Evolutionary conservation across 2,888 invertebrate genomes (phyloP).

Genomic region (Neoscelio sp.): DNA sequence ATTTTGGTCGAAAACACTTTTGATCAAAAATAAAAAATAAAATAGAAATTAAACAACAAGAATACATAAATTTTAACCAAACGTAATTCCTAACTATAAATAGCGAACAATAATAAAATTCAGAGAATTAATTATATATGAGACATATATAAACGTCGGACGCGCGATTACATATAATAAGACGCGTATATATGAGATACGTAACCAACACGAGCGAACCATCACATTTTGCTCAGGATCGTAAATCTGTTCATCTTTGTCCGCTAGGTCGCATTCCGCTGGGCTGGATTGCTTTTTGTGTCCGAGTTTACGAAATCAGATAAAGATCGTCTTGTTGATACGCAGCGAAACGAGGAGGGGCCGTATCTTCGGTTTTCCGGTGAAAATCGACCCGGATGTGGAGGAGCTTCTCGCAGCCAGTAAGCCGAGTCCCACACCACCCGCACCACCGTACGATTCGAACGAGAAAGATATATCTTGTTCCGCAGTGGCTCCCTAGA

Average conservation of each 20-base stretch:
- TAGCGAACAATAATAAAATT: too few species aligned
- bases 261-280: too few species aligned
- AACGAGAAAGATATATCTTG: slow-evolving; percentile 62
- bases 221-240: neutral
- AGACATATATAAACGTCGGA: neutral
- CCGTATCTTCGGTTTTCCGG: slow-evolving; percentile 63
- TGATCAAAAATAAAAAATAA: too few species aligned
- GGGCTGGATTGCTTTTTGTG: slow-evolving; percentile 31
- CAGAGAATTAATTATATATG: neutral
- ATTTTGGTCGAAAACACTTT: too few species aligned
- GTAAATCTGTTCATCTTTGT: slow-evolving; percentile 26
- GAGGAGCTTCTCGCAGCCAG: slow-evolving; percentile 31
- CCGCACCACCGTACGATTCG: slow-evolving; percentile 16
- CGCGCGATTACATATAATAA: slow-evolving; percentile 2
- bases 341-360: slow-evolving; percentile 40
- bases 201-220: neutral
- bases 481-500: slow-evolving; percentile 56
- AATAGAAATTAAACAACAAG: too few species aligned
- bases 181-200: slow-evolving; percentile 18
- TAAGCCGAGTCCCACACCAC: slow-evolving; percentile 24
- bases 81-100: too few species aligned
- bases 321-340: slow-evolving; percentile 65
- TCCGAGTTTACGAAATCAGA: slow-evolving; percentile 45
- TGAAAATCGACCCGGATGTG: slow-evolving; percentile 61
- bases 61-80: too few species aligned